Evolutionary conservation across 2,113 vertebrate species (phyloP).

Genomic region (Miniopterus natalensis): DNA sequence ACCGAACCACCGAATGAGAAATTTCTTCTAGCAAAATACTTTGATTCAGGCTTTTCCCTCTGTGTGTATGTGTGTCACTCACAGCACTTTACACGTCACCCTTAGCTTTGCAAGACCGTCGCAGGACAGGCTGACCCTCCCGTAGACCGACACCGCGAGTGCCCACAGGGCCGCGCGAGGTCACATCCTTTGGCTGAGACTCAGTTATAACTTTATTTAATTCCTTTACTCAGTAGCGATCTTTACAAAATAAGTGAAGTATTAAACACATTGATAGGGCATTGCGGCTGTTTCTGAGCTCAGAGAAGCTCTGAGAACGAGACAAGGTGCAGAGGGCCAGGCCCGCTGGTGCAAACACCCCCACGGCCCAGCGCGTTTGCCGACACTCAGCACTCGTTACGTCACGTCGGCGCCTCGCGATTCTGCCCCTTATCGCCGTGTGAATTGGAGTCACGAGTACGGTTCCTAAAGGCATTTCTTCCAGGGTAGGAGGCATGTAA

Average conservation of each 20-base stretch:
- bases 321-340: constrained; percentile 66
- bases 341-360: not conserved
- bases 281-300: constrained; percentile 60
- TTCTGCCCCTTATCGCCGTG: not conserved
- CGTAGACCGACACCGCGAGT: not conserved
- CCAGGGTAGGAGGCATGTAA: not conserved
- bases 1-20: not conserved
- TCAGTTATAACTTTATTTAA: constrained; percentile 84
- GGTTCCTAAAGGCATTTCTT: not conserved
- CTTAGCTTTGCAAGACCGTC: not conserved
- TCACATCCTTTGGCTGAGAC: constrained; percentile 65
- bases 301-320: constrained; percentile 53
- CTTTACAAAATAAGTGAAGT: not conserved
- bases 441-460: not conserved
- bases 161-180: not conserved
- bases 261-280: constrained; percentile 12
- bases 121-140: not conserved
- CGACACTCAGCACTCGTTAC: not conserved
- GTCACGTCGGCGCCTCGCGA: not conserved
- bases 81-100: not conserved
- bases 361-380: too few relatives aligned
- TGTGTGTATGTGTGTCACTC: not conserved
- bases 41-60: not conserved
- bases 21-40: constrained; percentile 21
- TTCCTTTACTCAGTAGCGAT: constrained; percentile 50